phyloP scores from a whole-genome alignment of 2,888 invertebrate genomes.

The Fragum sueziense region DNA sequence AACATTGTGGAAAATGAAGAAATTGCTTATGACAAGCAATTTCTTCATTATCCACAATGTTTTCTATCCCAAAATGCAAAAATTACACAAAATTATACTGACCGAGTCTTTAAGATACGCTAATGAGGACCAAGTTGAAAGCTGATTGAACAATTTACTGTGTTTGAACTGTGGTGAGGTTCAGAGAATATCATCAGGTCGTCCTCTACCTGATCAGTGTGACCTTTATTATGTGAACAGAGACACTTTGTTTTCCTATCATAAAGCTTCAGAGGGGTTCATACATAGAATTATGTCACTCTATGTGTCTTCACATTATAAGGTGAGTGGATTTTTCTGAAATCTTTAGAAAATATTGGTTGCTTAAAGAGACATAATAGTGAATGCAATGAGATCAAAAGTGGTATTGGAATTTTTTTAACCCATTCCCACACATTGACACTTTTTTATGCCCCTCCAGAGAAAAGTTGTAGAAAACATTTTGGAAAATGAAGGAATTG shows the following conservation, averaged over 20 bases:
- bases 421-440: background rate
- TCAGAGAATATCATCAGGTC: slow-evolving; percentile 88
- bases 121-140: slow-evolving; percentile 90
- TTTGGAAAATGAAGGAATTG: no score
- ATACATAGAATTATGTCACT: slow-evolving; percentile 96
- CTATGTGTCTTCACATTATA: slow-evolving; percentile 99
- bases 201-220: slow-evolving; percentile 94
- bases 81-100: slow-evolving; percentile 87
- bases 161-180: slow-evolving; percentile 93
- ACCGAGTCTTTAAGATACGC: slow-evolving; percentile 98
- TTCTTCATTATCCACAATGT: no score
- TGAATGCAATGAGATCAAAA: no score
- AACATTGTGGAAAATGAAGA: no score
- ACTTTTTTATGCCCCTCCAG: background rate
- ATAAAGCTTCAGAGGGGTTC: slow-evolving; percentile 92
- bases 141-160: slow-evolving; percentile 94
- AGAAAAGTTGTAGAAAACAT: no score
- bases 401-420: background rate
- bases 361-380: no score
- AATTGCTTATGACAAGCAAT: no score
- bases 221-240: slow-evolving; percentile 88
- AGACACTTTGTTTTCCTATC: slow-evolving; percentile 98
- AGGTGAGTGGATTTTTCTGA: no score
- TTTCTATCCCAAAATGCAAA: no score
- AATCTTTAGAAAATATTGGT: no score